A percentile compares a stretch with the other conserved stretches of the same genome.
phyloP scores from a whole-genome alignment of 1,140 invertebrate species.

The Dendrolimus kikuchii region DNA sequence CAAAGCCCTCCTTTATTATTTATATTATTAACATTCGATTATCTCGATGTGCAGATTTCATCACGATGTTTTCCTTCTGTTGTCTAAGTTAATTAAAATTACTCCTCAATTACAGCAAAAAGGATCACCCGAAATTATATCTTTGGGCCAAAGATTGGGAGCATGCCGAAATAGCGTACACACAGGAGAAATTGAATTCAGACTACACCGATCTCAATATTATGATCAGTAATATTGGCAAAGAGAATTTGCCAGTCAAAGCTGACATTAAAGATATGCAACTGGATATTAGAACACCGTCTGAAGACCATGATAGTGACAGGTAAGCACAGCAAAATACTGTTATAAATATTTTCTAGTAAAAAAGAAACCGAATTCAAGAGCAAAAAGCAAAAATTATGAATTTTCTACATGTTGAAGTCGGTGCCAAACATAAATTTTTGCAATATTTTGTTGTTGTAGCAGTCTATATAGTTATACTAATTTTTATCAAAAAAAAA shows the following conservation, averaged over 20 bases:
- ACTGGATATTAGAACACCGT: constrained; percentile 21
- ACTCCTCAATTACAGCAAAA: constrained; percentile 69
- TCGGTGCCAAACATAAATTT: too few relatives aligned
- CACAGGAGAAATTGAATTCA: constrained; percentile 41
- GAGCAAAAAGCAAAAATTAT: too few relatives aligned
- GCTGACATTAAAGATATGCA: constrained; percentile 23
- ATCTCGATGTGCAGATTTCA: too few relatives aligned
- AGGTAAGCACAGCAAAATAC: constrained; percentile 12
- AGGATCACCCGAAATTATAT: constrained; percentile 88
- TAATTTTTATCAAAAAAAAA: too few relatives aligned
- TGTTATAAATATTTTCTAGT: neutral
- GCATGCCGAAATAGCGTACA: constrained; percentile 52
- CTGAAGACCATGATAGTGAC: constrained; percentile 28
- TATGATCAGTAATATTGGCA: constrained; percentile 45
- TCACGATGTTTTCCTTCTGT: too few relatives aligned
- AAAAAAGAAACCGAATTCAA: too few relatives aligned
- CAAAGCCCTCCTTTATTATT: too few relatives aligned
- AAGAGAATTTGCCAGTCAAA: constrained; percentile 42
- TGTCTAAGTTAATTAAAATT: too few relatives aligned
- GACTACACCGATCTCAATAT: constrained; percentile 50
- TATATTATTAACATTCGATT: too few relatives aligned
- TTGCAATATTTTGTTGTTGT: too few relatives aligned
- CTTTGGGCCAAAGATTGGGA: constrained; percentile 90
- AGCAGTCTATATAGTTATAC: too few relatives aligned
- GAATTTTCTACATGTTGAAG: too few relatives aligned